A percentile compares a stretch with the other conserved stretches of the same genome.
These are phyloP conservation scores for Drosophila parthenogenetica DNA, from an alignment of 2,888 invertebrate species.

Conservation along the genomic window DNA sequence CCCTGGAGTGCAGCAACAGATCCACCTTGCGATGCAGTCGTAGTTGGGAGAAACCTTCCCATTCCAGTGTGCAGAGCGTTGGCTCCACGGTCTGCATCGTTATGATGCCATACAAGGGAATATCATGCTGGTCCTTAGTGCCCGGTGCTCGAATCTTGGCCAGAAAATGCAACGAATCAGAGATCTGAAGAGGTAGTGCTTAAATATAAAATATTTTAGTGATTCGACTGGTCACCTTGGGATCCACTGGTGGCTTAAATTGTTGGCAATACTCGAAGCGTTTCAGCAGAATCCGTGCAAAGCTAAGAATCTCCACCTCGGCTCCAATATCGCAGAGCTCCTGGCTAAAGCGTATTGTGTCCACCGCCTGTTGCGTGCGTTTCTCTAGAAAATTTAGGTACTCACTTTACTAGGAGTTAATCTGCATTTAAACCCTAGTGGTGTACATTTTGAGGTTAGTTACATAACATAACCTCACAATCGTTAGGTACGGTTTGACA, in stretches of 20 bases:
- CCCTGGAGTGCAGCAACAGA: conserved; percentile 87
- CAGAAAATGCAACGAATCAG: conserved; percentile 86
- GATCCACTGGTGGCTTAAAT: conserved; percentile 85
- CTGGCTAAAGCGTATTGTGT: conserved; percentile 88
- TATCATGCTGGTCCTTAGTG: conserved; percentile 84
- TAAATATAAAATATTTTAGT: not conserved
- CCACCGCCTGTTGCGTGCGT: conserved; percentile 86
- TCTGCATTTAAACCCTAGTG: too few relatives aligned
- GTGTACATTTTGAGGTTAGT: not conserved
- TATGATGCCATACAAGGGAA: conserved; percentile 87
- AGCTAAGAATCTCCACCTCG: conserved; percentile 90
- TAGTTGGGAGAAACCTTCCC: conserved; percentile 85
- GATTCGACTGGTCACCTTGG: conserved; percentile 69
- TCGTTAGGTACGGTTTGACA: too few relatives aligned
- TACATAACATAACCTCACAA: too few relatives aligned
- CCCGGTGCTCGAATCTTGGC: conserved; percentile 86
- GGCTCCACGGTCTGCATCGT: conserved; percentile 89
- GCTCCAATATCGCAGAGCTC: conserved; percentile 88
- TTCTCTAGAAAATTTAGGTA: conserved; percentile 84
- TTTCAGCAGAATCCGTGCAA: conserved; percentile 88
- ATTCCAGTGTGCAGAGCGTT: conserved; percentile 87
- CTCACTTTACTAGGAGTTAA: not conserved
- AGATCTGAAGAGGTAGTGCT: conserved; percentile 73
- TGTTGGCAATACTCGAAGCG: conserved; percentile 88
- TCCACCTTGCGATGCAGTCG: conserved; percentile 88